Percentiles rank a stretch among this genome's conserved stretches.
Evolutionary conservation across 2,888 invertebrate species (phyloP).

Genomic region (Pollenia griseotomentosa): DNA sequence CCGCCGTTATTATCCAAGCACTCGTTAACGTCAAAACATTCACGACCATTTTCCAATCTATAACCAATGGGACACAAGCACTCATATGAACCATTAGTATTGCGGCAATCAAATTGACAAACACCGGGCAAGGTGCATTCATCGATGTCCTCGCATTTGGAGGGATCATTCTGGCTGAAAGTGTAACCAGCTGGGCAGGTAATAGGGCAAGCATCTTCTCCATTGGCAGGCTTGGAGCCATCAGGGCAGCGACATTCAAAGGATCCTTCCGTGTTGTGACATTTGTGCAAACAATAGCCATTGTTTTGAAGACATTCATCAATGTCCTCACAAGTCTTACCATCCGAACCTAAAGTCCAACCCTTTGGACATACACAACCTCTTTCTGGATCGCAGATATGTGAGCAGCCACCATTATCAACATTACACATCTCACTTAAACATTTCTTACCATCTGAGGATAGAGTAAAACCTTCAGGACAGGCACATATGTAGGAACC

Average conservation of each 20-base stretch:
- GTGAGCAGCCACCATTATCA: slow-evolving; percentile 83
- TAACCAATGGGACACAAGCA: slow-evolving; percentile 88
- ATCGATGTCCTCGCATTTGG: slow-evolving; percentile 84
- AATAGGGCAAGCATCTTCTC: slow-evolving; percentile 81
- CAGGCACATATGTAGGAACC: slow-evolving; percentile 87
- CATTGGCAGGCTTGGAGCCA: slow-evolving; percentile 85
- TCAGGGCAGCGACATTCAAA: slow-evolving; percentile 85
- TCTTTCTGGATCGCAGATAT: slow-evolving; percentile 82
- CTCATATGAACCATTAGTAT: slow-evolving; percentile 85
- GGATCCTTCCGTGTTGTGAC: slow-evolving; percentile 85
- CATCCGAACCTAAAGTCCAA: slow-evolving; percentile 82
- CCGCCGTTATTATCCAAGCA: slow-evolving; percentile 84
- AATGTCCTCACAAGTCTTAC: slow-evolving; percentile 84
- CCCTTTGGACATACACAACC: slow-evolving; percentile 85
- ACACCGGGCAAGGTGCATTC: slow-evolving; percentile 85
- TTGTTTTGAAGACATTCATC: slow-evolving; percentile 85
- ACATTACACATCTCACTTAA: slow-evolving; percentile 80
- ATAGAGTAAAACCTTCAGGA: slow-evolving; percentile 80
- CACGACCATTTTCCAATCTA: slow-evolving; percentile 83
- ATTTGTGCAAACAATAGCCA: slow-evolving; percentile 82
- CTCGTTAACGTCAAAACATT: slow-evolving; percentile 86
- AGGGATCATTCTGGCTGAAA: slow-evolving; percentile 78
- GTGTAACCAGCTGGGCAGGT: slow-evolving; percentile 84
- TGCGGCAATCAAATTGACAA: slow-evolving; percentile 85
- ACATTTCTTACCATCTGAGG: slow-evolving; percentile 83